Conservation (phyloP, 2,888 invertebrate genomes). For the Tromatobia lineatoria region DNA sequence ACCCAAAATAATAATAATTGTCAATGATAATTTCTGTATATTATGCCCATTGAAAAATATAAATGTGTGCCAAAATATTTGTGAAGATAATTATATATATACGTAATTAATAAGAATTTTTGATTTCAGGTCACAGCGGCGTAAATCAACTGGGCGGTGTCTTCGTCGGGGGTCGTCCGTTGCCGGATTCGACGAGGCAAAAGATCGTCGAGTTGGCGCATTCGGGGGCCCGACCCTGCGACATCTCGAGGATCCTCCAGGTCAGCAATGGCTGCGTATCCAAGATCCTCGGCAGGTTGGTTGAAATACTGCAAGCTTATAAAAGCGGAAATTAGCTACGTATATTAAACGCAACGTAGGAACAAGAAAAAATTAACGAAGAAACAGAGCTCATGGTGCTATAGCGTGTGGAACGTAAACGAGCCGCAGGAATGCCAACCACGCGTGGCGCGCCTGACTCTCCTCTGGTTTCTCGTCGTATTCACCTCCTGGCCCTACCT, state of each 20-base stretch:
- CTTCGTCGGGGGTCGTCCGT: constrained; percentile 99
- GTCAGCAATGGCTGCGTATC: constrained; percentile 99
- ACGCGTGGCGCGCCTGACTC: constrained; percentile 68
- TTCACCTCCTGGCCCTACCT: constrained; percentile 9
- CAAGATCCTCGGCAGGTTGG: constrained; percentile 98
- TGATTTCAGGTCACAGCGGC: constrained; percentile 95
- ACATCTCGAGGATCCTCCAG: constrained; percentile 99
- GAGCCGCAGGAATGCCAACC: constrained; percentile 73
- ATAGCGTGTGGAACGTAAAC: constrained; percentile 54
- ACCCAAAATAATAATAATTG: no score
- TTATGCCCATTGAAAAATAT: not conserved
- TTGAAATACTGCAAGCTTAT: constrained; percentile 81
- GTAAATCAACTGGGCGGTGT: constrained; percentile 99
- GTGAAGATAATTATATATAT: constrained; percentile 17
- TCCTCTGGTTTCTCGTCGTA: constrained; percentile 61
- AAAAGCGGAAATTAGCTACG: constrained; percentile 2
- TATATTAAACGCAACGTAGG: constrained; percentile 2
- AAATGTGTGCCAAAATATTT: not conserved
- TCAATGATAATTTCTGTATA: not conserved
- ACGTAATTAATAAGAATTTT: constrained; percentile 44
- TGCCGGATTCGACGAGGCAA: constrained; percentile 99
- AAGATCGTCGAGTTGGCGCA: constrained; percentile 99
- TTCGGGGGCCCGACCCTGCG: constrained; percentile 98
- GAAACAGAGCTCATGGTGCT: constrained; percentile 6
- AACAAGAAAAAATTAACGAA: constrained; percentile 6